These are phyloP conservation scores for Danionella cerebrum DNA, from an alignment of 2,113 vertebrate genomes.

Conservation along the genomic window DNA sequence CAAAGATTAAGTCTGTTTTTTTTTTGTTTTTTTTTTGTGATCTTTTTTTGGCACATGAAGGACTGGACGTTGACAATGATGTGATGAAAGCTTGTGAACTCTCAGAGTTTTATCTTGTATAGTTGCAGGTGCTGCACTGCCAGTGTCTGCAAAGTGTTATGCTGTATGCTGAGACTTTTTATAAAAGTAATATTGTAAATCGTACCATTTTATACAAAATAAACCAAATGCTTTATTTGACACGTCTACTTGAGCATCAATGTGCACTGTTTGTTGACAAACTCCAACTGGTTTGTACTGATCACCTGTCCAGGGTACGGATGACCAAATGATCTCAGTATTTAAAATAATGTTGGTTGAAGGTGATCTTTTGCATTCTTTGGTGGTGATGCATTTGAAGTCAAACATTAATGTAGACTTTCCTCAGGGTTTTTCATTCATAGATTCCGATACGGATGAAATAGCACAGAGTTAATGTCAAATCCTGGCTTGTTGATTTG, in stretches of 20 bases:
- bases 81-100: slow-evolving; percentile 80
- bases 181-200: slow-evolving; percentile 99
- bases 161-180: slow-evolving; percentile 99
- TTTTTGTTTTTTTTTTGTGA: slow-evolving; percentile 43
- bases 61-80: slow-evolving; percentile 84
- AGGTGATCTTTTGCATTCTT: too few relatives aligned
- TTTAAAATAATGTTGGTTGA: too few relatives aligned
- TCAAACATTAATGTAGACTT: not conserved
- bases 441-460: not conserved
- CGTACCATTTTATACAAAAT: slow-evolving; percentile 93
- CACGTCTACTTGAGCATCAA: slow-evolving; percentile 41
- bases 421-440: not conserved
- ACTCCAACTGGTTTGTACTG: too few relatives aligned
- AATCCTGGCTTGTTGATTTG: not conserved
- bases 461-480: not conserved
- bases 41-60: slow-evolving; percentile 79
- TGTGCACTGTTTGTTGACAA: too few relatives aligned
- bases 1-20: slow-evolving; percentile 73
- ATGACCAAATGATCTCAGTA: too few relatives aligned
- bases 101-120: slow-evolving; percentile 90
- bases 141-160: slow-evolving; percentile 93
- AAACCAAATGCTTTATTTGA: slow-evolving; percentile 93
- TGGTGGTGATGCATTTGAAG: not conserved
- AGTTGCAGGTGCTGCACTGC: slow-evolving; percentile 82
- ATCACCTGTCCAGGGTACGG: too few relatives aligned